A percentile compares a stretch with the other conserved stretches of the same genome.
Evolutionary conservation across 2,797 vertebrate species (phyloP).

Genomic region (Sphenodon punctatus): DNA sequence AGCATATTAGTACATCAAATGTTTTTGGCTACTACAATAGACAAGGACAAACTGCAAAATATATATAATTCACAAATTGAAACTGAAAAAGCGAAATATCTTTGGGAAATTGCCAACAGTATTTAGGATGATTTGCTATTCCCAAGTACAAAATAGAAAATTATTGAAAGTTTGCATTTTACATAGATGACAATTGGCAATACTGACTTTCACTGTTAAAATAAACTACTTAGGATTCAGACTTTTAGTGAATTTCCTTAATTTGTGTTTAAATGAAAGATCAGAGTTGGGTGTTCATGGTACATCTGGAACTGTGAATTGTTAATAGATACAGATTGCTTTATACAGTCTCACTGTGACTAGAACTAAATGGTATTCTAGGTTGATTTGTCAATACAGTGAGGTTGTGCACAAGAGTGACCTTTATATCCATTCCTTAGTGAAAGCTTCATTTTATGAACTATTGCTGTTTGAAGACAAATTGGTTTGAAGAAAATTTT

Average conservation of each 20-base stretch:
- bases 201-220: background rate
- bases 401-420: conserved; percentile 15
- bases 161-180: background rate
- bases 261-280: conserved; percentile 37
- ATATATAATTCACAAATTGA: background rate
- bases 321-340: conserved; percentile 50
- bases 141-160: background rate
- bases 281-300: conserved; percentile 7
- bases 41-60: background rate
- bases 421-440: conserved; percentile 44
- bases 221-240: background rate
- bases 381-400: conserved; percentile 47
- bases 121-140: background rate
- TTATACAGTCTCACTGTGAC: conserved; percentile 9
- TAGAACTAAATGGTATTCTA: conserved; percentile 34
- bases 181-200: background rate
- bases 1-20: background rate
- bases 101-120: background rate
- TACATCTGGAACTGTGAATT: conserved; percentile 14
- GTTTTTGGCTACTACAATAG: background rate
- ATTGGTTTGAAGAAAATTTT: conserved; percentile 36
- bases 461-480: conserved; percentile 53
- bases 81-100: too few species aligned
- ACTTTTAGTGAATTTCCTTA: conserved; percentile 22
- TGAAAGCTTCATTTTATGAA: conserved; percentile 59